These are phyloP conservation scores for Naja naja DNA, from an alignment of 2,113 vertebrate species.

Conservation along the genomic window DNA sequence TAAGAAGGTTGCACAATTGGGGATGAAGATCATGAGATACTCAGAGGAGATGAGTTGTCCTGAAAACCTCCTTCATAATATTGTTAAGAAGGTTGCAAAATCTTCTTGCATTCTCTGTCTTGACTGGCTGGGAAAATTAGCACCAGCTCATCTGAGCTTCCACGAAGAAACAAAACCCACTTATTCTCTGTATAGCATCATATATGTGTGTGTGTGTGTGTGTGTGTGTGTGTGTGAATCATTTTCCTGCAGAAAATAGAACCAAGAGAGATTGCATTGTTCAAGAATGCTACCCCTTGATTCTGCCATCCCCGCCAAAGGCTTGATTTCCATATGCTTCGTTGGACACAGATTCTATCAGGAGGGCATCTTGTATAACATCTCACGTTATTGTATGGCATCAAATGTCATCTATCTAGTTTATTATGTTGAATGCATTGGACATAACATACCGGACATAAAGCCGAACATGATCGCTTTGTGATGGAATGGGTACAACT, in stretches of 20 bases:
- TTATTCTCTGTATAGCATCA: neutral
- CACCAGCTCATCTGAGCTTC: neutral
- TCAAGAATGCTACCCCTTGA: neutral
- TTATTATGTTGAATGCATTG: neutral
- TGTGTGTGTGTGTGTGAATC: neutral
- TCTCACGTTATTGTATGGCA: neutral
- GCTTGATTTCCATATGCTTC: constrained; percentile 18
- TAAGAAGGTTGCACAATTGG: neutral
- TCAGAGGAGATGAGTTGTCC: neutral
- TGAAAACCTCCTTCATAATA: neutral
- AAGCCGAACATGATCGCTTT: constrained; percentile 11
- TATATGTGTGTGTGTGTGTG: neutral
- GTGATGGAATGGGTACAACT: constrained; percentile 21
- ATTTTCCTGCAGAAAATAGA: neutral
- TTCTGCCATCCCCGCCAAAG: neutral
- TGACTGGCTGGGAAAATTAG: neutral
- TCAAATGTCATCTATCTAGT: constrained; percentile 15
- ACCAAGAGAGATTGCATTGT: neutral
- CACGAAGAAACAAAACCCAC: neutral
- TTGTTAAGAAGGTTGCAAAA: neutral
- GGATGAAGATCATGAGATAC: neutral
- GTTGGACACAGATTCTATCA: constrained; percentile 2
- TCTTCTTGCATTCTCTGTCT: neutral
- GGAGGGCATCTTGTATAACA: constrained; percentile 9
- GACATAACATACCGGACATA: constrained; percentile 19